Evolutionary conservation across 2,888 invertebrate species (phyloP), one percentile per base, ranked within the genome.

Genomic region (Tetragnatha montana): DNA sequence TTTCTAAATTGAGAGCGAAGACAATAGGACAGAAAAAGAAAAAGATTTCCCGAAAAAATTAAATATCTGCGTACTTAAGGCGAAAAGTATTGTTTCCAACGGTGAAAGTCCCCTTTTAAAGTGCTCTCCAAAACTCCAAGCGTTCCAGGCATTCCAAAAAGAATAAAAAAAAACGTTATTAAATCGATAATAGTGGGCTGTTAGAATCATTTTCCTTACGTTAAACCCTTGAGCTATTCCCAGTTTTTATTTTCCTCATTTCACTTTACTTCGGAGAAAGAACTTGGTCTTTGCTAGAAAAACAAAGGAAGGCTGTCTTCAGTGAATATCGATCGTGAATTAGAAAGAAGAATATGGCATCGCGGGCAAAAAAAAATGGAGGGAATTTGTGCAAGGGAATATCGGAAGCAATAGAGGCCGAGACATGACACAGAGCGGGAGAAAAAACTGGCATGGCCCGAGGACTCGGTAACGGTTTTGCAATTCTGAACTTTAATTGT

Each of bases 171-270:
- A 89, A 89, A 84, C 51, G 84, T 89, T 89, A 89, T 89, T 89
- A 89, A 89, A 89, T 89, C 88, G 84, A 89, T 89, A 89, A 89
- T 89, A 89, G 88, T 50, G 84, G 88, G 88, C 81, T 89, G 88
- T 89, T 89, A 89, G 88, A 89, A 89, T 89, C 88, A 76, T 89
- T 89, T 89, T 84, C 84, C n/a, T 75, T 84, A 75, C 88, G 84
- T 89, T 89, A 89, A 89, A 84, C 88, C 88, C 88, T 89, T 89
- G 84, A 89, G 88, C 84, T 7, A 84, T 81, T 74, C 75, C 35
- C 35, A 22, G 19, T 68, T 75, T 75, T 75, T 76, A 75, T 84
- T 71, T 22, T 60, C 17, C 60, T 60, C 60, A 60, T 10, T 60
- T 6, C 60, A 60, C 60, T 50, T 22, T 50, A n/a, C 74, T 21